phyloP scores from a whole-genome alignment of 1,140 invertebrate genomes.

The Diprion similis region DNA sequence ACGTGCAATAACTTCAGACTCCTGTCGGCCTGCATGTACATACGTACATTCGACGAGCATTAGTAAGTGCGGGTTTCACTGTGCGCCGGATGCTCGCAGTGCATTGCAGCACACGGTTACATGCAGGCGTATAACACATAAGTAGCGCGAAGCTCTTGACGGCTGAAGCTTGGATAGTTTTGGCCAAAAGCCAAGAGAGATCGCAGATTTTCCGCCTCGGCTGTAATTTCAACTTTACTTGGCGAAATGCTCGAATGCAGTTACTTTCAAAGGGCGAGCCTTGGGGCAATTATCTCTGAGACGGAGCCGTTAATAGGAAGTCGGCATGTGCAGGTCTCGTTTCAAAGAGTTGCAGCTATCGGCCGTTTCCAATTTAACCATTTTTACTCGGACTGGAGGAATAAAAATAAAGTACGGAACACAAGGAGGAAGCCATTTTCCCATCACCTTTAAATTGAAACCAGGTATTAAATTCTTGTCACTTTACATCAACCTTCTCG shows the following conservation, averaged over 20 bases:
- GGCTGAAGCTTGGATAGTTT: neutral
- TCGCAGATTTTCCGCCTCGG: conserved; percentile 3
- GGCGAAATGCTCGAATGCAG: conserved; percentile 6
- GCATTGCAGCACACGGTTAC: neutral
- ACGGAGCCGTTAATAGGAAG: neutral
- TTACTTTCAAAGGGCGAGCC: neutral
- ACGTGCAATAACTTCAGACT: neutral
- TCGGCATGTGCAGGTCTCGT: neutral
- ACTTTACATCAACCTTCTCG: neutral
- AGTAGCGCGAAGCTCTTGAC: neutral
- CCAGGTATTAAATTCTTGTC: neutral
- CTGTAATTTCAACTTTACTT: conserved; percentile 6
- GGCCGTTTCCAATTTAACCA: neutral
- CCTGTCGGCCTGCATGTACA: no score
- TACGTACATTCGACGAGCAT: no score
- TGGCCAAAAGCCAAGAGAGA: conserved; percentile 1
- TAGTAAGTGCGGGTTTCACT: no score
- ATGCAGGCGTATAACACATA: neutral
- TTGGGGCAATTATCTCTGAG: neutral
- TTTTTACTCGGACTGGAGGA: neutral
- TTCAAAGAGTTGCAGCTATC: neutral
- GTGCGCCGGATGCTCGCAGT: no score
- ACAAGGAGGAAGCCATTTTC: neutral
- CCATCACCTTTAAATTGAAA: neutral
- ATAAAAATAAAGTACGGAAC: neutral